Evolutionary conservation across 2,113 vertebrate genomes (phyloP).

Genomic region (Oryctolagus cuniculus): DNA sequence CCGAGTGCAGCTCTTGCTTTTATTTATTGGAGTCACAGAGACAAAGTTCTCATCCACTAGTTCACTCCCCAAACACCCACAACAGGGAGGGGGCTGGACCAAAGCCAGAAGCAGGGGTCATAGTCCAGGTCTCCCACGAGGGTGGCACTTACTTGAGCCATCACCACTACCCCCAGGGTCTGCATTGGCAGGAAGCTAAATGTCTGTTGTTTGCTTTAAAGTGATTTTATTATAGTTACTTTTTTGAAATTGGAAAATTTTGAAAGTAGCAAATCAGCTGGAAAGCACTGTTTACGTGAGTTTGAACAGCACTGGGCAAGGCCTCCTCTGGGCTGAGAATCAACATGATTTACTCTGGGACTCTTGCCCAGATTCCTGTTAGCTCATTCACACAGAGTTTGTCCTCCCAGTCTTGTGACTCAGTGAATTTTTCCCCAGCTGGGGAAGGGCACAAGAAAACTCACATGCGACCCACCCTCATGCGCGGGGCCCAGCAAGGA

Average conservation of each 20-base stretch:
- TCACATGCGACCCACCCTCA: neutral
- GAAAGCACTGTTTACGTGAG: slow-evolving; percentile 58
- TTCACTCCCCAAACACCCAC: too few species aligned
- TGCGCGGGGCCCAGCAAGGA: neutral
- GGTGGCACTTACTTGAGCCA: too few species aligned
- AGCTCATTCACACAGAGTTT: slow-evolving; percentile 51
- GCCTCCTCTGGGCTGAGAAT: slow-evolving; percentile 60
- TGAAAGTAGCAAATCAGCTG: slow-evolving; percentile 37
- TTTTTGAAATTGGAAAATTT: slow-evolving; percentile 59
- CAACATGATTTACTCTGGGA: slow-evolving; percentile 70
- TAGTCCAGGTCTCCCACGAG: too few species aligned
- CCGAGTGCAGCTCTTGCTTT: neutral
- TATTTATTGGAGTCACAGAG: too few species aligned
- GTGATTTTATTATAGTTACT: slow-evolving; percentile 36
- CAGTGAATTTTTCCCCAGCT: neutral
- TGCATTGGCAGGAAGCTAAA: too few species aligned
- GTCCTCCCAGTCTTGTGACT: slow-evolving; percentile 52
- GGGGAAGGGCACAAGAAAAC: neutral
- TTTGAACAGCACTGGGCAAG: slow-evolving; percentile 61
- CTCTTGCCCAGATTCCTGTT: slow-evolving; percentile 64
- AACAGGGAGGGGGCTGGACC: too few species aligned
- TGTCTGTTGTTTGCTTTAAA: neutral
- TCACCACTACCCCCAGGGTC: too few species aligned
- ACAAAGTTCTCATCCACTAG: too few species aligned
- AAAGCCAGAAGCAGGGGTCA: too few species aligned